Evolutionary conservation across 1,140 invertebrate genomes (phyloP).

Genomic region (Pentalonia nigronervosa): DNA sequence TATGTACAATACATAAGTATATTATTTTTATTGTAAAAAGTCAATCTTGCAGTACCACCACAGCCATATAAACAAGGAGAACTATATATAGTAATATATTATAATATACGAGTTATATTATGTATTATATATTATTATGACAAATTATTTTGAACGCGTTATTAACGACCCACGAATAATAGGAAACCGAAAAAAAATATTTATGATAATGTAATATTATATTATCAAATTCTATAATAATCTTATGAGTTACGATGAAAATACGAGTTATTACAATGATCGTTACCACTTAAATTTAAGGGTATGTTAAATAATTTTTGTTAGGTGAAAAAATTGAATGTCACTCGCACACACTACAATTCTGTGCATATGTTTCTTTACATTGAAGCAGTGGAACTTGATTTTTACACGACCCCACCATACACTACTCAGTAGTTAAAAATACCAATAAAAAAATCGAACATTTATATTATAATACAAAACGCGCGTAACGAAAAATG

Average conservation of each 20-base stretch:
- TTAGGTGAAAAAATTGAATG: neutral
- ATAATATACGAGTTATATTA: neutral
- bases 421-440: neutral
- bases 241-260: neutral
- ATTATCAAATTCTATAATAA: neutral
- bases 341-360: neutral
- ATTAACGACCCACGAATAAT: neutral
- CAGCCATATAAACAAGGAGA: neutral
- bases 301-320: neutral
- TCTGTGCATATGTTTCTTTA: neutral
- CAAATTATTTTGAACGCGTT: neutral
- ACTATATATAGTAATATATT: neutral
- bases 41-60: neutral
- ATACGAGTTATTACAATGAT: neutral
- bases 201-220: neutral
- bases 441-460: neutral
- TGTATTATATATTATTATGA: neutral
- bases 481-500: conserved; percentile 8
- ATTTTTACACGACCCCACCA: neutral
- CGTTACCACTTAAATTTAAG: neutral
- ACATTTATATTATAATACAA: neutral
- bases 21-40: neutral
- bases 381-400: neutral
- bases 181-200: neutral
- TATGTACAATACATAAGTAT: neutral